Evolutionary conservation across 2,113 vertebrate species (phyloP).

Genomic region (Cyprinus carpio): DNA sequence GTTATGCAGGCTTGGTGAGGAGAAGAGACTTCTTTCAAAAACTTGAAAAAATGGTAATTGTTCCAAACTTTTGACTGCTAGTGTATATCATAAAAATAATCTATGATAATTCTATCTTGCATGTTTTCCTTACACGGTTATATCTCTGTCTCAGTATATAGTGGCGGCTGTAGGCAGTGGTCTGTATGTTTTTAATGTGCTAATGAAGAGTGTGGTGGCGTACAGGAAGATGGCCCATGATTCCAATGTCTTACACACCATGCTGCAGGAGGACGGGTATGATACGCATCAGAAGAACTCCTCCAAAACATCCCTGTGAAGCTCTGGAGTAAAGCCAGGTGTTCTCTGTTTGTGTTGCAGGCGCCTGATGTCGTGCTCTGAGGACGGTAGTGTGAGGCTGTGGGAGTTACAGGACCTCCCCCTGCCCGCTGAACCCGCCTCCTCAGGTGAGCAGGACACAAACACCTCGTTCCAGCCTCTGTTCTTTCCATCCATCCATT

Average conservation of each 20-base stretch:
- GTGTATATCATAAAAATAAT: not conserved
- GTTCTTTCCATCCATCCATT: not conserved
- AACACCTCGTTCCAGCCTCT: not conserved
- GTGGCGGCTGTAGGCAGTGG: slow-evolving; percentile 92
- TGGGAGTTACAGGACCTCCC: slow-evolving; percentile 93
- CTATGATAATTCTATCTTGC: not conserved
- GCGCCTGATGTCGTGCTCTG: slow-evolving; percentile 92
- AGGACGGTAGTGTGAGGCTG: slow-evolving; percentile 95
- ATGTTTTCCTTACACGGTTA: not conserved
- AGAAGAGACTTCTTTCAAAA: not conserved
- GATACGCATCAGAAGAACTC: not conserved
- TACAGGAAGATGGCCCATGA: slow-evolving; percentile 92
- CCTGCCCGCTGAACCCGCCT: slow-evolving; percentile 83
- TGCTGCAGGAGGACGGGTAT: slow-evolving; percentile 78
- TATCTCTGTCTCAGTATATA: slow-evolving; percentile 72
- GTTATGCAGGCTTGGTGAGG: no score
- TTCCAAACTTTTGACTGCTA: not conserved
- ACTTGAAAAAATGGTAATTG: no score
- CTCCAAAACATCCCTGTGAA: not conserved
- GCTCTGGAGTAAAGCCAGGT: not conserved
- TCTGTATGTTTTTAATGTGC: slow-evolving; percentile 88
- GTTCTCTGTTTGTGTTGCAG: slow-evolving; percentile 69
- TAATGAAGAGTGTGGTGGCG: slow-evolving; percentile 84
- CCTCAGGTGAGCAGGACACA: slow-evolving; percentile 78
- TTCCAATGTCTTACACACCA: slow-evolving; percentile 86